Base-by-base conservation (phyloP, 1,140 invertebrate species). In the Bombus pascuorum region DNA sequence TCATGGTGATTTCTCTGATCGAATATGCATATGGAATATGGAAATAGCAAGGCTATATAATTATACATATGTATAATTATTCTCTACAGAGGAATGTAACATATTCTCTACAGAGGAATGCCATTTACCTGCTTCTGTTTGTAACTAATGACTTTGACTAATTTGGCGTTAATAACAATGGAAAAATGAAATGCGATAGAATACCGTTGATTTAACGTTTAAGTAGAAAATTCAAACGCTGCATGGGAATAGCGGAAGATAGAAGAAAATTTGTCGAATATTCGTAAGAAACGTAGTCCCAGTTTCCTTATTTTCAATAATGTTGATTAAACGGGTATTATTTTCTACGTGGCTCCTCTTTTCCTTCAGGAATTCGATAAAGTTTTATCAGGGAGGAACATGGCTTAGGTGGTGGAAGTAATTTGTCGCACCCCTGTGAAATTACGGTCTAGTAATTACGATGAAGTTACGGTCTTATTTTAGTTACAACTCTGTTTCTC, bases 381-480 rank as follows among this genome's bases (percentile, higher is more conserved):
- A 80, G 65, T 68, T 70, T 80, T 80, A 70, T 79, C 62, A 66
- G 25, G 77, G 32, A 65, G 77, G 44, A 25, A 66, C 62, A 18
- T 15, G 22, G 77, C 42, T 28, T 79, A 66, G 77, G 18, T 12
- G 77, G 3, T 79, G 77, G 62, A 66, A 79, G 77, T 79, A 66
- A 79, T 79, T 79, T 44, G 62, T 79, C 76, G 59, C 62, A 44
- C 62, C 59, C 76, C 22, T 66, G 59, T 44, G 39, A 79, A 79
- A 66, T 79, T 66, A 79, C 62, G 62, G 77, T 66, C 39, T 15
- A 79, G 34, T 66, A 66, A 79, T 79, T 79, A 34, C 77, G 77
- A 79, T 66, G 42, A 66, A 79, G 57, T 66, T 66, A 59, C 76
- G 59, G 8, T 66, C 62, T 79, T 66, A 44, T 79, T 79, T 79